These are phyloP conservation scores for Chiloscyllium plagiosum DNA, from an alignment of 2,113 vertebrate species.

Conservation along the genomic window DNA sequence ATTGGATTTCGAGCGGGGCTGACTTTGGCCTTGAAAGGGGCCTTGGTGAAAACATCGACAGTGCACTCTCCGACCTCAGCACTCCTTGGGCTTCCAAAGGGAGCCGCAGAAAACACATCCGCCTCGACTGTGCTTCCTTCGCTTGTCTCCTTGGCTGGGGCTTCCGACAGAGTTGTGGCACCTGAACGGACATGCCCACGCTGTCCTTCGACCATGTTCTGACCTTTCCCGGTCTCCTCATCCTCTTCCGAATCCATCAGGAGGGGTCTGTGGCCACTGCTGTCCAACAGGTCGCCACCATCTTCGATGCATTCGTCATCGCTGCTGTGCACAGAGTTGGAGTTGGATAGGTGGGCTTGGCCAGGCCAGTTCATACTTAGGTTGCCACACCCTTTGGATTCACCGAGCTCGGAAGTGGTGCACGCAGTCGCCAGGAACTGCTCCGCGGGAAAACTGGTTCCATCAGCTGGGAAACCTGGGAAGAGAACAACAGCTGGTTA, in stretches of 20 bases:
- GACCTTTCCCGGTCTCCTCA: slow-evolving; percentile 52
- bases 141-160: neutral
- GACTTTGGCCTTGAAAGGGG: slow-evolving; percentile 70
- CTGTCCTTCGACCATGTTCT: slow-evolving; percentile 37
- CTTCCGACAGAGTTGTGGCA: neutral
- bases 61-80: slow-evolving; percentile 50
- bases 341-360: slow-evolving; percentile 53
- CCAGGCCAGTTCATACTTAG: neutral
- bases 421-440: neutral
- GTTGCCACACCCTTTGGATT: no score
- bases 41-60: slow-evolving; percentile 79
- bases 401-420: neutral
- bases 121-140: slow-evolving; percentile 46
- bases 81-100: slow-evolving; percentile 60
- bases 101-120: slow-evolving; percentile 79
- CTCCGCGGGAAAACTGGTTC: neutral
- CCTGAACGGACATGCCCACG: neutral
- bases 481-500: neutral
- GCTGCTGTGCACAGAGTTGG: slow-evolving; percentile 81
- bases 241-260: slow-evolving; percentile 90
- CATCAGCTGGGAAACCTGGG: neutral
- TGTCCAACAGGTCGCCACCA: slow-evolving; percentile 65
- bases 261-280: slow-evolving; percentile 82
- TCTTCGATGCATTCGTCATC: slow-evolving; percentile 67
- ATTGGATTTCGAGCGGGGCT: slow-evolving; percentile 35